Conservation (phyloP, 2,113 vertebrate genomes). For the Microcebus griseorufus region DNA sequence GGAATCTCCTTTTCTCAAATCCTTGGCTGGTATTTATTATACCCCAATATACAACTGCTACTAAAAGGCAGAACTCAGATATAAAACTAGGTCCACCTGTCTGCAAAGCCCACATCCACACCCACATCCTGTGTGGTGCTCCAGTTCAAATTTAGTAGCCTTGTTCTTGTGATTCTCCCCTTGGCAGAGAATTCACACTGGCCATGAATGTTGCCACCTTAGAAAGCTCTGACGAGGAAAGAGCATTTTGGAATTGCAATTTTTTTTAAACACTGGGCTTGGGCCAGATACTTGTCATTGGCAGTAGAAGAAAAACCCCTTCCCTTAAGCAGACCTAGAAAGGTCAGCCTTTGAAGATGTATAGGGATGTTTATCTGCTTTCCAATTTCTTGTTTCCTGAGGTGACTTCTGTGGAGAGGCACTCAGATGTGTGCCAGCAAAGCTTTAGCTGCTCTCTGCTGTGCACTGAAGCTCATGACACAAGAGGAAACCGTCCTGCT, state of each 20-base stretch:
- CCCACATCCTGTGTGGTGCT: not conserved
- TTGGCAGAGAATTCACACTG: not conserved
- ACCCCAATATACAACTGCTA: not conserved
- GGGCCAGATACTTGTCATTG: not conserved
- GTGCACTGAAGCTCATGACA: not conserved
- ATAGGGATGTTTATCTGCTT: not conserved
- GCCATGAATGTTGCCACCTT: not conserved
- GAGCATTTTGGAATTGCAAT: not conserved
- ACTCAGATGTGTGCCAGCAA: not conserved
- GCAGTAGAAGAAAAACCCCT: not conserved
- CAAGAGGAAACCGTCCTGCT: not conserved
- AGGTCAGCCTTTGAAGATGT: not conserved
- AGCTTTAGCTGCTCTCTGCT: not conserved
- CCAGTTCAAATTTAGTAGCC: not conserved
- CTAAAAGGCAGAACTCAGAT: not conserved
- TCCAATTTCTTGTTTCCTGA: not conserved
- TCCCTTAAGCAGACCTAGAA: not conserved
- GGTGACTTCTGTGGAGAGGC: not conserved
- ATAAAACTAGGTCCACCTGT: not conserved
- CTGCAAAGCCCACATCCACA: not conserved
- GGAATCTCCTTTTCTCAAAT: not conserved
- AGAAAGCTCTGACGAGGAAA: not conserved
- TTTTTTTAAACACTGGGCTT: not conserved
- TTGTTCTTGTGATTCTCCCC: not conserved
- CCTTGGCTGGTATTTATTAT: not conserved